These are phyloP conservation scores for Matsumyia berberina DNA, from an alignment of 2,888 invertebrate species.

Conservation along the genomic window DNA sequence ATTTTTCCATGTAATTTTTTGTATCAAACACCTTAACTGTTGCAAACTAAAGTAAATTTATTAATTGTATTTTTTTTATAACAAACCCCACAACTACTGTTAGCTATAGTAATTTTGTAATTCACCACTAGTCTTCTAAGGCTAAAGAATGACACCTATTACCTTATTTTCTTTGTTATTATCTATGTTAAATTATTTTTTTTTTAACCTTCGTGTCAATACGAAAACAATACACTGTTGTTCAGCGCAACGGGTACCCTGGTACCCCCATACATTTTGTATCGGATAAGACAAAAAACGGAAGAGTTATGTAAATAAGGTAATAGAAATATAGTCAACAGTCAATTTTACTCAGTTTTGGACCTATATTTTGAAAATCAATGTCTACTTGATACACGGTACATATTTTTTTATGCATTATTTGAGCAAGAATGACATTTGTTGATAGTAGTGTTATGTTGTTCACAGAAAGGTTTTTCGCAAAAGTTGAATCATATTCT, in stretches of 20 bases:
- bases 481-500: slow-evolving; percentile 5
- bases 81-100: no score
- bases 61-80: no score
- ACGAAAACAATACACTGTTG: not conserved
- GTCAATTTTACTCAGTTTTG: not conserved
- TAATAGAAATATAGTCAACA: not conserved
- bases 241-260: not conserved
- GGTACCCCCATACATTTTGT: not conserved
- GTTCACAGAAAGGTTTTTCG: slow-evolving; percentile 7
- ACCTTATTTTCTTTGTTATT: no score
- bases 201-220: not conserved
- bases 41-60: no score
- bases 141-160: no score
- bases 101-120: no score
- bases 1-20: no score
- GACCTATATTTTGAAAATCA: no score
- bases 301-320: not conserved
- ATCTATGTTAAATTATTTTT: no score
- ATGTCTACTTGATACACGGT: not conserved
- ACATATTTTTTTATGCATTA: not conserved
- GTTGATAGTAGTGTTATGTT: not conserved
- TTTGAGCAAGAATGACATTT: not conserved
- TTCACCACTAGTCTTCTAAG: no score
- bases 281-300: not conserved
- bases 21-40: no score